Conservation (phyloP, 1,140 invertebrate species). For the Chelonus insularis region DNA sequence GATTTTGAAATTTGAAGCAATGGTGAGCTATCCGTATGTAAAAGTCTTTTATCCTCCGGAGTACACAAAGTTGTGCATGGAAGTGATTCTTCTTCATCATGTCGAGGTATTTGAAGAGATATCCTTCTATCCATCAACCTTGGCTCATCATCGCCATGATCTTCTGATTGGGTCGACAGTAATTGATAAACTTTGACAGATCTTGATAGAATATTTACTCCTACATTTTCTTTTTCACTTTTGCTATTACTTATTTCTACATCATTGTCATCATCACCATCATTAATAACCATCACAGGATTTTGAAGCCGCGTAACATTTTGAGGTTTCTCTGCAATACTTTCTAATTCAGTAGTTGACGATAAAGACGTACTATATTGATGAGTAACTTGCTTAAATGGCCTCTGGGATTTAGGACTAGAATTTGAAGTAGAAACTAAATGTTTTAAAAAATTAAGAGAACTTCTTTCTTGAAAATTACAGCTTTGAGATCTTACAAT, state of each 20-base stretch:
- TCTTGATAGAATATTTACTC: conserved; percentile 30
- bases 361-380: conserved; percentile 33
- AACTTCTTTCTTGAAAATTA: not conserved
- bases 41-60: conserved; percentile 27
- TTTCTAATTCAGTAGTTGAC: conserved; percentile 24
- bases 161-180: conserved; percentile 44
- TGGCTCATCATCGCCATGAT: conserved; percentile 32
- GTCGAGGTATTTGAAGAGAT: conserved; percentile 37
- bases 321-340: conserved; percentile 26
- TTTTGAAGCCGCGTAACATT: not conserved
- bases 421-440: conserved; percentile 4
- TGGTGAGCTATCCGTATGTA: conserved; percentile 29
- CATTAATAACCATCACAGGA: not conserved
- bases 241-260: not conserved
- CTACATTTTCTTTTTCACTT: not conserved
- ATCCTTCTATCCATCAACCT: conserved; percentile 34
- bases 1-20: conserved; percentile 14
- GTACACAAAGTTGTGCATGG: not conserved
- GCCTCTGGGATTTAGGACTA: not conserved
- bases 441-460: not conserved
- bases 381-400: conserved; percentile 27
- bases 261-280: conserved; percentile 2
- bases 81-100: conserved; percentile 28
- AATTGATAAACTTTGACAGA: conserved; percentile 43
- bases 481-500: not conserved